Evolutionary conservation across 1,140 invertebrate species (phyloP).

Genomic region (Teleopsis dalmanni): DNA sequence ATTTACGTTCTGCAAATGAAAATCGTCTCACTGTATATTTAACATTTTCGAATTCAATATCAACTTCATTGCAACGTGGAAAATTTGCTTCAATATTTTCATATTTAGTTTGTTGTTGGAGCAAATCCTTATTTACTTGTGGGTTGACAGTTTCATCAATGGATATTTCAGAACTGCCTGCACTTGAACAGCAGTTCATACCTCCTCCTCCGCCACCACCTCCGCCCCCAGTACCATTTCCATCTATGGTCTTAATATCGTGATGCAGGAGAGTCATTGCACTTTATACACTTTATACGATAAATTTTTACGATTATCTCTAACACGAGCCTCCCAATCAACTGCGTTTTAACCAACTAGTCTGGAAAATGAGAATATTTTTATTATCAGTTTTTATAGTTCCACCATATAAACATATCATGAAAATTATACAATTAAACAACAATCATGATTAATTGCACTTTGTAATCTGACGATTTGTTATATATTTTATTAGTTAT

Average conservation of each 20-base stretch:
- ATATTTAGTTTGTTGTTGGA: not conserved
- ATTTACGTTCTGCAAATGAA: constrained; percentile 35
- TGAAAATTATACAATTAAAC: no score
- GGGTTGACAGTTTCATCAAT: constrained; percentile 23
- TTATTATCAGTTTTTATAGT: no score
- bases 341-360: no score
- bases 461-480: no score
- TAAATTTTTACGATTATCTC: no score
- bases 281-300: no score
- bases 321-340: no score
- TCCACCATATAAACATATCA: no score
- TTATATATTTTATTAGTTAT: no score
- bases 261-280: constrained; percentile 41
- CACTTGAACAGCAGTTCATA: constrained; percentile 34
- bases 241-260: constrained; percentile 32
- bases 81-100: constrained; percentile 23
- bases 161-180: constrained; percentile 30
- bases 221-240: constrained; percentile 24
- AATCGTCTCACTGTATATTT: constrained; percentile 51
- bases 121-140: not conserved
- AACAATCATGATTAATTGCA: no score
- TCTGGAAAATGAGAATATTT: no score
- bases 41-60: constrained; percentile 61
- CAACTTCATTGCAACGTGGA: constrained; percentile 46
- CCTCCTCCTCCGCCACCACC: constrained; percentile 16